These are phyloP conservation scores for Karalla daura DNA, from an alignment of 2,797 vertebrate genomes.

Conservation along the genomic window DNA sequence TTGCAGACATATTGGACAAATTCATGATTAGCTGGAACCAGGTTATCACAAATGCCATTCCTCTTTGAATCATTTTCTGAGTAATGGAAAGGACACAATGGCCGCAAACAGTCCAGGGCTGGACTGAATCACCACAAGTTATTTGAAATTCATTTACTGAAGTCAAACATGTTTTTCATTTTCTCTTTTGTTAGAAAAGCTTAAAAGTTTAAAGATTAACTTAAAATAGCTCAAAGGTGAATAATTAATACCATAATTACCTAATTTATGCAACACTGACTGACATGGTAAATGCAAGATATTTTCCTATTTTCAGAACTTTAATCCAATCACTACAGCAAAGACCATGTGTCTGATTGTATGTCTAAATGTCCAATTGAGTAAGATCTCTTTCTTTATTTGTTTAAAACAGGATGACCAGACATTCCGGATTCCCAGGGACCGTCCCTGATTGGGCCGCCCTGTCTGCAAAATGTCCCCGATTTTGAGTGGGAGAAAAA, in stretches of 20 bases:
- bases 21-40: neutral
- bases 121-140: neutral
- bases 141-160: neutral
- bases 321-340: neutral
- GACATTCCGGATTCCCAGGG: too few relatives aligned
- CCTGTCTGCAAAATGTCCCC: too few relatives aligned
- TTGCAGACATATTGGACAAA: neutral
- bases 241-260: too few relatives aligned
- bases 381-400: too few relatives aligned
- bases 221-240: neutral
- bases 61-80: constrained; percentile 18
- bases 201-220: neutral
- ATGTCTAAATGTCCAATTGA: too few relatives aligned
- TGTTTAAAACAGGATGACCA: too few relatives aligned
- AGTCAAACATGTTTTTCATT: neutral
- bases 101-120: neutral
- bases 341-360: too few relatives aligned
- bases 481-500: too few relatives aligned
- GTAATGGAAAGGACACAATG: constrained; percentile 1
- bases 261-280: too few relatives aligned
- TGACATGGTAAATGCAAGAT: too few relatives aligned
- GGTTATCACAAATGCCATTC: constrained; percentile 9
- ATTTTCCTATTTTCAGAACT: too few relatives aligned
- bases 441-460: too few relatives aligned
- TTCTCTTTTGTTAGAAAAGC: neutral